phyloP scores from a whole-genome alignment of 2,113 vertebrate species.

The Mustelus asterias region DNA sequence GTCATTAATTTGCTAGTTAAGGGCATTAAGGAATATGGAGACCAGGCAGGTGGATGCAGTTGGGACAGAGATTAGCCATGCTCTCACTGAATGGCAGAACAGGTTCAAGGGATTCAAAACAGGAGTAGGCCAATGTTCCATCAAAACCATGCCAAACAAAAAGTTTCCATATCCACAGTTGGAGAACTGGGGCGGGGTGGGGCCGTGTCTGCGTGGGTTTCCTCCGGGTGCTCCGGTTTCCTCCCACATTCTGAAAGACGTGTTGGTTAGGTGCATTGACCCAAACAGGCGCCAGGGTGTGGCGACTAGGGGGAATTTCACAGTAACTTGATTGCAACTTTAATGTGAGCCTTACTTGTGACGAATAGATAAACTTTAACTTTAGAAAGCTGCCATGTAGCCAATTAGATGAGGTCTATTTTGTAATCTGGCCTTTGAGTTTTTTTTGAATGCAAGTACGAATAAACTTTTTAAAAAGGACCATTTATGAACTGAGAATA shows the following conservation, averaged over 20 bases:
- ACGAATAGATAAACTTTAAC: too few relatives aligned
- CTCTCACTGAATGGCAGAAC: background rate
- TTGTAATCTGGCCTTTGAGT: background rate
- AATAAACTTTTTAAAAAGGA: conserved; percentile 45
- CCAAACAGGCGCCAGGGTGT: too few relatives aligned
- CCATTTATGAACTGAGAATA: conserved; percentile 60
- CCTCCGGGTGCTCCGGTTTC: too few relatives aligned
- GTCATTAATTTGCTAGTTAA: background rate
- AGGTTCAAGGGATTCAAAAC: background rate
- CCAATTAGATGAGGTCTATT: background rate
- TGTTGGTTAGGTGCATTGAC: too few relatives aligned
- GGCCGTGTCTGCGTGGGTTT: too few relatives aligned
- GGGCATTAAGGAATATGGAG: background rate
- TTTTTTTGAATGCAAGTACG: background rate
- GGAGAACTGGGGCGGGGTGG: too few relatives aligned
- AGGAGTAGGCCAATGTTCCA: background rate
- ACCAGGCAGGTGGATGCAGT: background rate
- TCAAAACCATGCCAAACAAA: background rate
- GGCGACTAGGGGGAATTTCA: too few relatives aligned
- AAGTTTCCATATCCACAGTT: background rate
- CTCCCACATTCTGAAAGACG: too few relatives aligned
- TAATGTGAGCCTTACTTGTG: too few relatives aligned
- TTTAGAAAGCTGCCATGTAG: background rate
- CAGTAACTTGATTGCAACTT: too few relatives aligned
- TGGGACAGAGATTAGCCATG: background rate